Conservation (phyloP, 2,113 vertebrate genomes). For the Myotis brandtii region DNA sequence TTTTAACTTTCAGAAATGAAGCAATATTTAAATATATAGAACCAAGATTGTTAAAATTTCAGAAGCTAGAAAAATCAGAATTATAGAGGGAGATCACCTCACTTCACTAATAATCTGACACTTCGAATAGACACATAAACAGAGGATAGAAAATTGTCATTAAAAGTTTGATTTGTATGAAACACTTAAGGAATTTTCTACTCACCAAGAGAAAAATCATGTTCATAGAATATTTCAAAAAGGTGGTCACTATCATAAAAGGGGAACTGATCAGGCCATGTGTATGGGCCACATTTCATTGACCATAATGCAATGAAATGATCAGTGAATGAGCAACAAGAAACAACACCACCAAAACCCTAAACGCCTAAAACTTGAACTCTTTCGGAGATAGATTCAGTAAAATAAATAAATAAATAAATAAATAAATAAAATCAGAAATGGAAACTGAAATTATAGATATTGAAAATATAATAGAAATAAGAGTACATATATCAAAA, state of each 20-base stretch:
- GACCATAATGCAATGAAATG: background rate
- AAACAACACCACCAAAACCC: background rate
- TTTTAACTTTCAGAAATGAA: constrained; percentile 46
- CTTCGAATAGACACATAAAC: background rate
- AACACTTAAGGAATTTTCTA: background rate
- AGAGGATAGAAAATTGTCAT: background rate
- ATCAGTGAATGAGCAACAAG: background rate
- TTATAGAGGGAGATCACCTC: background rate
- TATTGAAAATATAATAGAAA: background rate
- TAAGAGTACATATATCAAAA: background rate
- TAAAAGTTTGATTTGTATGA: background rate
- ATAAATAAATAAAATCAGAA: background rate
- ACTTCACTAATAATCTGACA: background rate
- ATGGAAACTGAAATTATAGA: background rate
- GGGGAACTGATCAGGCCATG: background rate
- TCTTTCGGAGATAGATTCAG: background rate
- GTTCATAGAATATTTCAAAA: constrained; percentile 7
- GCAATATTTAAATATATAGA: constrained; percentile 34
- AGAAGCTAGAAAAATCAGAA: constrained; percentile 31
- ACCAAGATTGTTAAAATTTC: constrained; percentile 38
- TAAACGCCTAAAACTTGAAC: background rate
- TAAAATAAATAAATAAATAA: background rate
- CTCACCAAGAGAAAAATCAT: constrained; percentile 18
- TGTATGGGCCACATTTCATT: background rate
- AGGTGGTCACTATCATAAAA: background rate